Evolutionary conservation across 2,797 vertebrate genomes (phyloP).

Genomic region (Champsocephalus esox): DNA sequence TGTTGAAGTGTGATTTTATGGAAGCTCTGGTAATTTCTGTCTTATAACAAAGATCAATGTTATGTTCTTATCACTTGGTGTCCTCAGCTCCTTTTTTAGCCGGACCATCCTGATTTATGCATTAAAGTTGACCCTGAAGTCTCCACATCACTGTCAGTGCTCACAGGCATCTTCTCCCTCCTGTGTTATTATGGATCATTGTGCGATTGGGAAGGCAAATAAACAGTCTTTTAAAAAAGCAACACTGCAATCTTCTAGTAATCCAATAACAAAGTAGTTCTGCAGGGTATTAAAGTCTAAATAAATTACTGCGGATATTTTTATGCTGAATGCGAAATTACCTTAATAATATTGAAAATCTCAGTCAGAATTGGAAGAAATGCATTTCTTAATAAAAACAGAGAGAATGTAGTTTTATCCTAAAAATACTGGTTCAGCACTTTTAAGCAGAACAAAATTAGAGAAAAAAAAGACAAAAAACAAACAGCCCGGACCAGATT

Average conservation of each 20-base stretch:
- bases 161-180: slow-evolving; percentile 23
- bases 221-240: slow-evolving; percentile 21
- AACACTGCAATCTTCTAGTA: slow-evolving; percentile 38
- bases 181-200: slow-evolving; percentile 36
- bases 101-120: slow-evolving; percentile 10
- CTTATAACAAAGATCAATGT: slow-evolving; percentile 24
- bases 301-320: slow-evolving; percentile 22
- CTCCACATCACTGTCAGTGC: slow-evolving; percentile 19
- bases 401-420: neutral
- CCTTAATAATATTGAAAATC: slow-evolving; percentile 30
- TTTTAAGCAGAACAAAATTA: slow-evolving; percentile 14
- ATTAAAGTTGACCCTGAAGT: slow-evolving; percentile 36
- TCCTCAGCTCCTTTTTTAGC: neutral
- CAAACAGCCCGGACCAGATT: slow-evolving; percentile 36
- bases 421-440: neutral
- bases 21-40: slow-evolving; percentile 26
- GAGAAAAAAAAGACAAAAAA: slow-evolving; percentile 18
- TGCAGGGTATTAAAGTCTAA: slow-evolving; percentile 28
- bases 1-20: slow-evolving; percentile 32
- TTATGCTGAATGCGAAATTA: slow-evolving; percentile 24
- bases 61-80: slow-evolving; percentile 20
- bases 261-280: slow-evolving; percentile 36
- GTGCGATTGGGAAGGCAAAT: slow-evolving; percentile 23
- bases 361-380: slow-evolving; percentile 14
- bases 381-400: slow-evolving; percentile 19